Evolutionary conservation across 2,797 vertebrate genomes (phyloP), one percentile per base, ranked within the genome.

Genomic region (Anabas testudineus): DNA sequence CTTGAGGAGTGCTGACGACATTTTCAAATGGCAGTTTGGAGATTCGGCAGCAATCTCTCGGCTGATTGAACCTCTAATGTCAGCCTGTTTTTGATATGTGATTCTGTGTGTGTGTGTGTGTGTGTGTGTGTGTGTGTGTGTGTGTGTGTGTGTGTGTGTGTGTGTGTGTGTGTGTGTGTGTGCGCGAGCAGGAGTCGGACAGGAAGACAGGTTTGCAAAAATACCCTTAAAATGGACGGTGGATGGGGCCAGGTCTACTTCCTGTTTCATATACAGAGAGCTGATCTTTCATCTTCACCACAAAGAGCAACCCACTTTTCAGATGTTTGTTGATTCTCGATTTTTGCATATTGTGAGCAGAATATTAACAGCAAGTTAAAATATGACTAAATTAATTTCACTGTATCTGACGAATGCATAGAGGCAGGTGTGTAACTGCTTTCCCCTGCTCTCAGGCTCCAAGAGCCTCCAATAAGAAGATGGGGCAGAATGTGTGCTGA

Each of bases 1-100:
- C 64, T 87, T 63, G 55, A 74, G 67, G 36, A 77, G 51, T 37
- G 22, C 74, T 19, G 65, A 54, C 48, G n/a, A 67, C 75, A 87
- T 84, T 89, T 88, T 78, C 53, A 83, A 82, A 86, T 55, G 72
- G 78, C 74, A 74, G 67, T 78, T 79, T 71, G 76, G 62, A 70
- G 72, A 86, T 79, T 80, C 61, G 21, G 62, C 51, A 1, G 81
- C 71, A 71, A 80, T 85, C 66, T 73, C 39, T 63, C 26, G n/a
- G 77, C 84, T 79, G 83, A 87, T 76, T 85, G 80, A 89, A 85
- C 75, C 58, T 71, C 70, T 84, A 82, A 78, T 85, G 73, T 81
- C 84, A 83, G 64, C 49, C 59, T 77, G 59, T 56, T 73, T 86
- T 76, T 84, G 79, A 88, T 90, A 79, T 88, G 71, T 46, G 61